These are phyloP conservation scores for Garrulus glandarius DNA, from an alignment of 2,797 vertebrate species.

Conservation along the genomic window DNA sequence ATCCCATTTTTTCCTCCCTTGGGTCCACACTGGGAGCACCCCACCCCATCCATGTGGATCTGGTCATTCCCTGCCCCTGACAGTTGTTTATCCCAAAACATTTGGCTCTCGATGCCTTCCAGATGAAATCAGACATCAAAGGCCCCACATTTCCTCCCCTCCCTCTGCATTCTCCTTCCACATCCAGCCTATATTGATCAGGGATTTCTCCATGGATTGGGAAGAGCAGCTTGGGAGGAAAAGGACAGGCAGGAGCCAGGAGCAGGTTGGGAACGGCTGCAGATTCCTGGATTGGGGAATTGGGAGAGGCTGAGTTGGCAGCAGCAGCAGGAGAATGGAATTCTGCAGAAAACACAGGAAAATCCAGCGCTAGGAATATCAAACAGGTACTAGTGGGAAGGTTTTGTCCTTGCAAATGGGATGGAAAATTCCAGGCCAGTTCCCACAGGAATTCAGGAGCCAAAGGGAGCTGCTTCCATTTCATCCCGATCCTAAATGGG, in stretches of 20 bases:
- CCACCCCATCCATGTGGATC: not conserved
- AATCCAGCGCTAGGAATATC: not conserved
- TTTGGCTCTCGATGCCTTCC: slow-evolving; percentile 6
- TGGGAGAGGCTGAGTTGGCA: not conserved
- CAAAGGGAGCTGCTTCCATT: not conserved
- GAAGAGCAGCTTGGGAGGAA: not conserved
- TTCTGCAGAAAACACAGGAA: not conserved
- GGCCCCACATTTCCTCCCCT: not conserved
- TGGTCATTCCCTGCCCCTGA: not conserved
- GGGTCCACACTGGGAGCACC: not conserved
- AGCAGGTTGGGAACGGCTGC: not conserved
- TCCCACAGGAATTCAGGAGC: not conserved
- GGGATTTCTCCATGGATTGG: not conserved
- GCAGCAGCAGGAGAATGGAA: not conserved
- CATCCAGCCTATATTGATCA: not conserved
- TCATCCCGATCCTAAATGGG: not conserved
- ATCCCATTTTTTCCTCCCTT: not conserved
- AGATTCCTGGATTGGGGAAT: not conserved
- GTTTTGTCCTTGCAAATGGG: not conserved
- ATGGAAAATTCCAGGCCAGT: not conserved
- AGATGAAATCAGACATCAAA: slow-evolving; percentile 45
- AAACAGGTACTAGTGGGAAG: not conserved
- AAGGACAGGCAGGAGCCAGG: not conserved
- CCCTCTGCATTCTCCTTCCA: not conserved
- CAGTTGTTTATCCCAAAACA: slow-evolving; percentile 36